Base-by-base conservation (phyloP, 2,797 vertebrate species). In the Chaetodon trifasciatus region DNA sequence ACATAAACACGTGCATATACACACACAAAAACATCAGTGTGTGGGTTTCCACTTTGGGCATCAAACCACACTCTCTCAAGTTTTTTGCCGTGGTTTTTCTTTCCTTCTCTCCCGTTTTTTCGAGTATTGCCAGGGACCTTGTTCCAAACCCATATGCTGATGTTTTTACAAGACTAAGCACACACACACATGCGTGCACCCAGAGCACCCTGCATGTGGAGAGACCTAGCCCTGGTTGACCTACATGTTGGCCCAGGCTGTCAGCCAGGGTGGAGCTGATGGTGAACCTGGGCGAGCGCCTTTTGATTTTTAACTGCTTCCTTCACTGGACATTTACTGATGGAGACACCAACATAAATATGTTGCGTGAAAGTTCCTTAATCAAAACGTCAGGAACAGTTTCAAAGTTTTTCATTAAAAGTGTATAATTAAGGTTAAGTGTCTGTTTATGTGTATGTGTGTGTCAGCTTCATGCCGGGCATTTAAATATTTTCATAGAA, bases 21-120 rank as follows among this genome's bases (percentile, higher is more conserved):
- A 78, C 44, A 78, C 63, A 89, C 66, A 87, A 81, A 81, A 89
- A 76, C 89, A 90, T 81, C 88, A 92, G 79, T 86, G 76, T 91
- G 88, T 90, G 86, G 89, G 88, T 92, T 94, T 94, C 93, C 86
- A 92, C 83, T 85, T 91, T 80, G 88, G 90, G 89, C 92, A 93
- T 92, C 81, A 89, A 89, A 94, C 91, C 88, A 88, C 87, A 69
- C 85, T 91, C 89, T 91, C 88, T 88, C 78, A 86, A 83, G 56
- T 86, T 82, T 84, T 53, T 85, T 84, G 74, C 81, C 24, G 53
- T 91, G 86, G 79, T 88, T 91, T 92, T 91, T 91, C 84, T 91
- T 93, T 91, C 84, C 86, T 91, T 83, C 74, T 83, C 72, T 82
- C 62, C 60, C 44, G 4, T 76, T 89, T 85, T 85, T 84, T 87